Conservation (phyloP, 35 echinoderm and acorn worm genomes). For the Acanthaster planci region DNA sequence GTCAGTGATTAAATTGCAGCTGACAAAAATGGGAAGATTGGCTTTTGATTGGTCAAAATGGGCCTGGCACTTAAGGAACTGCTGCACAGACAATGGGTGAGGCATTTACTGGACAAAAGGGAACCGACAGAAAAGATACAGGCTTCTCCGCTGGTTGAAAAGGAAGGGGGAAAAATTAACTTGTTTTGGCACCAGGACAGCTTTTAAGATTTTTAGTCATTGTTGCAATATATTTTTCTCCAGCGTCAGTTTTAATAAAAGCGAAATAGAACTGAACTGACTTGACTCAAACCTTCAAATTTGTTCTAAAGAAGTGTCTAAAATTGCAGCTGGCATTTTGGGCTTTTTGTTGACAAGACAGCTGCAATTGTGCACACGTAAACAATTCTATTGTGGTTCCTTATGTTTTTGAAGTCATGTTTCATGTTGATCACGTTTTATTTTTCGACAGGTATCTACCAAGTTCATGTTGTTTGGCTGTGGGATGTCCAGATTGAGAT, state of each 20-base stretch:
- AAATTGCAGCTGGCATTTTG: no score
- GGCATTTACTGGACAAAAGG: slow-evolving; percentile 3
- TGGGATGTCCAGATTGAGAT: no score
- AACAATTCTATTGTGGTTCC: no score
- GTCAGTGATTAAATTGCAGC: slow-evolving; percentile 11
- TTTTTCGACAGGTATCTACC: no score
- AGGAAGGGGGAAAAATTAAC: neutral
- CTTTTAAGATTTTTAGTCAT: slow-evolving; percentile 16
- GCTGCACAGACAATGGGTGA: neutral
- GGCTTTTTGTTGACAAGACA: no score
- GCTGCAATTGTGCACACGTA: no score
- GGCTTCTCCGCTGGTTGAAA: neutral
- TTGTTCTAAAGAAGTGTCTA: neutral
- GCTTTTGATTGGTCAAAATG: slow-evolving; percentile 26
- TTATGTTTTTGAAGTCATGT: no score
- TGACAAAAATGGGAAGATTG: slow-evolving; percentile 26
- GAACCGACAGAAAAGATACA: neutral
- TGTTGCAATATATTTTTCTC: slow-evolving; percentile 14
- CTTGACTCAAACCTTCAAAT: neutral
- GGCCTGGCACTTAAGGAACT: slow-evolving; percentile 9
- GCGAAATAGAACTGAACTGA: neutral
- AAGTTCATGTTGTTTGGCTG: no score
- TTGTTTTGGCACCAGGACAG: slow-evolving; percentile 22
- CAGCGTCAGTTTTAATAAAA: neutral
- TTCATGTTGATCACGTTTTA: no score